A percentile compares a stretch with the other conserved stretches of the same genome.
These are phyloP conservation scores for Koerneria pararmatus DNA, from an alignment of 2,888 invertebrate species.

Conservation along the genomic window DNA sequence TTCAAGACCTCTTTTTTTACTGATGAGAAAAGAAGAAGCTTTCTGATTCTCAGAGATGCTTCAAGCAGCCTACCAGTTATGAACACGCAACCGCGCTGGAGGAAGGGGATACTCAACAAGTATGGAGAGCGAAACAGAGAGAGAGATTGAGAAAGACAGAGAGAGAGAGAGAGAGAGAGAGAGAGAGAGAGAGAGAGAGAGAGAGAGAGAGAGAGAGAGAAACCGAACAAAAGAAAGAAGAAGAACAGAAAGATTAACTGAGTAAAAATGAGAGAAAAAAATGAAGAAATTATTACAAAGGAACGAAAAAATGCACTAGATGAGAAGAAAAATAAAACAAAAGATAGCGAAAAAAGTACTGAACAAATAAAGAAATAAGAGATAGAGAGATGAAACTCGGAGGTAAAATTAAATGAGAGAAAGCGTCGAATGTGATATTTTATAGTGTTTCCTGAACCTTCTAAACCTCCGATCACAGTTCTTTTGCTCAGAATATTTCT, in stretches of 20 bases:
- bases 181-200: slow-evolving; percentile 9
- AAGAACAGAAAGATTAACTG: neutral
- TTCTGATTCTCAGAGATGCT: neutral
- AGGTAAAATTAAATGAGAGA: no score
- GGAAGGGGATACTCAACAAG: neutral
- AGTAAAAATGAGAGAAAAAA: no score
- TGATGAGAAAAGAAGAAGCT: neutral
- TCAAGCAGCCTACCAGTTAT: neutral
- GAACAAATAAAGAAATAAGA: no score
- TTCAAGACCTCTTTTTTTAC: neutral
- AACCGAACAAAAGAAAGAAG: slow-evolving; percentile 14
- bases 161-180: slow-evolving; percentile 10
- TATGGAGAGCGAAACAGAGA: neutral
- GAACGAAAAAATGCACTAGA: neutral
- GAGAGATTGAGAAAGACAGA: slow-evolving; percentile 24
- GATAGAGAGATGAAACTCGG: no score
- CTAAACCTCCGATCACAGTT: no score
- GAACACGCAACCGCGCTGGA: neutral
- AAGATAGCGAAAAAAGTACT: no score
- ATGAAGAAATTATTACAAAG: neutral
- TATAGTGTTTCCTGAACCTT: no score
- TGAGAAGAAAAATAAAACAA: slow-evolving; percentile 10
- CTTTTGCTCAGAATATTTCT: no score
- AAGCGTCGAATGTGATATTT: no score
- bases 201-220: slow-evolving; percentile 14